These are phyloP conservation scores for Muntiacus muntjak DNA, from an alignment of 2,113 vertebrate genomes.

Conservation along the genomic window DNA sequence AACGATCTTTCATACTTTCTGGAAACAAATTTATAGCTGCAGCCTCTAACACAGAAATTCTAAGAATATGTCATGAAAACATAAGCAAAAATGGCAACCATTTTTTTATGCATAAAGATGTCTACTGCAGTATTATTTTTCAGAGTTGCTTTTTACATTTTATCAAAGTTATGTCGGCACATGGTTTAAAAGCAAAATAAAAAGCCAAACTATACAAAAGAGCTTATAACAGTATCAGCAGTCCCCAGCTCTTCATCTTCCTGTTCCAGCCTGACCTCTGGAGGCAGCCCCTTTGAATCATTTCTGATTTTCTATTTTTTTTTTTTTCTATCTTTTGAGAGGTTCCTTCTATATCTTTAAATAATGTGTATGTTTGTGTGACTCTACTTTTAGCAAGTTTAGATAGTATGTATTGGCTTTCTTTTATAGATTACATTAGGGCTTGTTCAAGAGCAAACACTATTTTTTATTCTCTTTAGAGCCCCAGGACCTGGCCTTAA, in stretches of 20 bases:
- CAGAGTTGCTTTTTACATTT: constrained; percentile 1
- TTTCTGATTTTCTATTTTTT: constrained; percentile 31
- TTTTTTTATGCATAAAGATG: constrained; percentile 7
- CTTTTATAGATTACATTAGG: background rate
- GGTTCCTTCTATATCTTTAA: constrained; percentile 21
- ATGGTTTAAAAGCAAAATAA: background rate
- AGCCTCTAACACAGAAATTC: constrained; percentile 18
- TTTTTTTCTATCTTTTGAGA: constrained; percentile 1
- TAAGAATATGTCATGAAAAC: constrained; percentile 3
- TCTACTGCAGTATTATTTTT: constrained; percentile 3
- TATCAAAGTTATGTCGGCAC: background rate
- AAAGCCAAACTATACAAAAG: background rate
- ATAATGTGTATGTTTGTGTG: constrained; percentile 22
- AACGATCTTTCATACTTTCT: background rate
- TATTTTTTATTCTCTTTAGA: constrained; percentile 20
- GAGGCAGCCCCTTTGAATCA: constrained; percentile 27
- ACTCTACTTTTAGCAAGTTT: constrained; percentile 24
- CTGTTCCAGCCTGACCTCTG: background rate
- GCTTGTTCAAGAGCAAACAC: background rate
- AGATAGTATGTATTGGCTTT: background rate
- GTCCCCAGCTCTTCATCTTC: background rate
- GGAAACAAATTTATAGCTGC: constrained; percentile 4
- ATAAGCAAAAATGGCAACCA: constrained; percentile 13
- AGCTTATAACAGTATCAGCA: background rate
- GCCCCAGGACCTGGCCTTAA: background rate